Percentiles rank a stretch among this genome's conserved stretches.
phyloP scores from a whole-genome alignment of 2,888 invertebrate genomes.

The Scaptomyza reducta region DNA sequence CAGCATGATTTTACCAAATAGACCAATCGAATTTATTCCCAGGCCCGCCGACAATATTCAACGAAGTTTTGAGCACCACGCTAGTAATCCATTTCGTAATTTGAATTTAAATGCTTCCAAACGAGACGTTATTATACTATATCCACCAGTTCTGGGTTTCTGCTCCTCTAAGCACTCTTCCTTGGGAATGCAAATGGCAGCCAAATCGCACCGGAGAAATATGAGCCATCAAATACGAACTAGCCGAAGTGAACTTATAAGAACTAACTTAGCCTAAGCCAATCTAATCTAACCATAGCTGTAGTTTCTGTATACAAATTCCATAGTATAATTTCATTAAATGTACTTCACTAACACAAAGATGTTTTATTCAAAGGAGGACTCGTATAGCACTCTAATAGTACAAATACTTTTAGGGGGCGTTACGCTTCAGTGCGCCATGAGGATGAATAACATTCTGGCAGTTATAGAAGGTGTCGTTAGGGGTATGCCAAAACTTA shows the following conservation, averaged over 20 bases:
- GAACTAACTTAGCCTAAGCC: constrained; percentile 6
- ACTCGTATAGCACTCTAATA: constrained; percentile 8
- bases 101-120: constrained; percentile 19
- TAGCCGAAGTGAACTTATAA: not conserved
- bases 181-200: not conserved
- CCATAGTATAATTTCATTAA: constrained; percentile 32
- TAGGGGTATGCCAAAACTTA: constrained; percentile 42
- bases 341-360: constrained; percentile 39
- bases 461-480: constrained; percentile 1
- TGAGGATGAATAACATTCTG: constrained; percentile 2
- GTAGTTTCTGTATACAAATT: constrained; percentile 32
- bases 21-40: no score
- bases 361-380: not conserved
- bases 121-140: constrained; percentile 44
- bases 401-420: constrained; percentile 25
- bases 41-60: not conserved
- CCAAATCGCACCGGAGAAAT: no score
- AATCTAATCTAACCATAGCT: constrained; percentile 29
- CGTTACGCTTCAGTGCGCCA: constrained; percentile 51
- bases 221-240: no score
- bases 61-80: not conserved
- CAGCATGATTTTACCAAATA: not conserved
- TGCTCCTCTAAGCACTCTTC: constrained; percentile 54
- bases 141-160: constrained; percentile 49
- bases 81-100: constrained; percentile 33